Conservation (phyloP, 64 coral and sea anemone genomes). For the Acropora tenuis region DNA sequence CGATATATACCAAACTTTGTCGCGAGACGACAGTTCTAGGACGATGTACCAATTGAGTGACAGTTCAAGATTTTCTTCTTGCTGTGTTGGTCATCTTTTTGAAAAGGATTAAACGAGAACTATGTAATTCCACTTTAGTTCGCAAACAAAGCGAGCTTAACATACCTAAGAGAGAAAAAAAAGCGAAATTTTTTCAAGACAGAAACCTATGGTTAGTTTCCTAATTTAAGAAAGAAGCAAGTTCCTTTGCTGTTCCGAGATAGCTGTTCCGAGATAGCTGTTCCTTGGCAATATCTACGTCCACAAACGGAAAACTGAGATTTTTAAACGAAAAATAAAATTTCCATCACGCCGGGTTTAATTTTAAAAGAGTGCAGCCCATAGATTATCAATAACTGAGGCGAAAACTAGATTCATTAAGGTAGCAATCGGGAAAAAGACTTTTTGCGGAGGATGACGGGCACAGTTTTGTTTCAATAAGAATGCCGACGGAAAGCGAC, state of each 20-base stretch:
- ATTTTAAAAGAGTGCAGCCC: no score
- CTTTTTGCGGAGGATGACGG: no score
- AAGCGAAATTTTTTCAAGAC: not conserved
- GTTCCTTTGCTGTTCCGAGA: no score
- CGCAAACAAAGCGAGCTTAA: not conserved
- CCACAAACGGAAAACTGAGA: no score
- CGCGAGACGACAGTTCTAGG: not conserved
- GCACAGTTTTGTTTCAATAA: not conserved
- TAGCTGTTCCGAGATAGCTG: no score
- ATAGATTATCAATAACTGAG: no score
- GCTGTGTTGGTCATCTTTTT: not conserved
- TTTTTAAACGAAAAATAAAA: no score
- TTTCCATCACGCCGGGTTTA: no score
- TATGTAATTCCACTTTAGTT: not conserved
- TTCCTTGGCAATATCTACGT: no score
- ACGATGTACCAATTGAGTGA: not conserved
- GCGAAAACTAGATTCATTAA: no score
- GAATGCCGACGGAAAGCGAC: not conserved
- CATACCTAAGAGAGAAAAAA: conserved; percentile 1
- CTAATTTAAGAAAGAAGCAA: not conserved
- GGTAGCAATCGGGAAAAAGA: no score
- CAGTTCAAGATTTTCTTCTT: not conserved
- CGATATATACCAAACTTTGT: not conserved
- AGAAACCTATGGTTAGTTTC: not conserved
- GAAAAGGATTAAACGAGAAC: not conserved